Evolutionary conservation across 2,888 invertebrate genomes (phyloP).

Genomic region (Troides oblongomaculatus): DNA sequence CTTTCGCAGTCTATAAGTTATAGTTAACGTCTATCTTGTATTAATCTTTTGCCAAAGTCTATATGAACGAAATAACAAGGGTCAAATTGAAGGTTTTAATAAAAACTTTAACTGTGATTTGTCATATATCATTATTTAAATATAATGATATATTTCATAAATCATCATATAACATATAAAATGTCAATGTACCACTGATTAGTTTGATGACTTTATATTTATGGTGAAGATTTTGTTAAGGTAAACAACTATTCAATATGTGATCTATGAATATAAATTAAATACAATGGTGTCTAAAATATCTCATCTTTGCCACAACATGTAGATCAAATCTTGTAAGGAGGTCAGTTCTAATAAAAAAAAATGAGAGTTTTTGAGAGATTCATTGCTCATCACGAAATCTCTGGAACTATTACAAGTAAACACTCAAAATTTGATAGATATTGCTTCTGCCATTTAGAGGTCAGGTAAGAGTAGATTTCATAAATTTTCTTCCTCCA

Average conservation of each 20-base stretch:
- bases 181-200: conserved; percentile 32
- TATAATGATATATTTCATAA: conserved; percentile 20
- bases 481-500: too few species aligned
- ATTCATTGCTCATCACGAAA: too few species aligned
- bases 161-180: conserved; percentile 27
- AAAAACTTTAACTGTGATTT: too few species aligned
- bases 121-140: too few species aligned
- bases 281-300: conserved; percentile 2
- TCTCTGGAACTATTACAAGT: too few species aligned
- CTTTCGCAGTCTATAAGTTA: too few species aligned
- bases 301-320: conserved; percentile 4
- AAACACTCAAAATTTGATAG: too few species aligned
- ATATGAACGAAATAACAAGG: neutral
- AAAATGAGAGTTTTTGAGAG: too few species aligned
- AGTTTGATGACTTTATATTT: conserved; percentile 31
- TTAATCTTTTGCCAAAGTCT: neutral
- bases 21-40: too few species aligned
- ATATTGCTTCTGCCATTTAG: too few species aligned
- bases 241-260: conserved; percentile 34
- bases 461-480: too few species aligned
- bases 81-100: too few species aligned
- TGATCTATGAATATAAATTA: conserved; percentile 14
- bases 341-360: neutral
- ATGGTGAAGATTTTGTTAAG: conserved; percentile 35
- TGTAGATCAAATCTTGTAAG: neutral